Conservation (phyloP, 2,797 vertebrate species). For the Gallinago solitaria region DNA sequence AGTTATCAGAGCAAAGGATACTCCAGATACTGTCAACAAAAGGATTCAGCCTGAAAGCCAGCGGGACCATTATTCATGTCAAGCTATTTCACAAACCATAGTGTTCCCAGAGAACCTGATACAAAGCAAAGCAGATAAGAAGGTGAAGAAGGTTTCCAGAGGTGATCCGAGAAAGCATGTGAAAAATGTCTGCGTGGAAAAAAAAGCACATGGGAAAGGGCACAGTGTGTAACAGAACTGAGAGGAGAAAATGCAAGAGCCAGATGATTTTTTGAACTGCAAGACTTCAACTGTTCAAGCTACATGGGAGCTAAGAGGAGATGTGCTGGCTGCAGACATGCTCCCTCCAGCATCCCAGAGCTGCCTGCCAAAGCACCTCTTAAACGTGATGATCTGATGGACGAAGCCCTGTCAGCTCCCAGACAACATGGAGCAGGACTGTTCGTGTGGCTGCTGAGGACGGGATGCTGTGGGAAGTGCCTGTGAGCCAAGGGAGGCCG, state of each 20-base stretch:
- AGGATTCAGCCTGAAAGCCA: slow-evolving; percentile 12
- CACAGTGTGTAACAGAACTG: background rate
- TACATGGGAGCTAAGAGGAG: background rate
- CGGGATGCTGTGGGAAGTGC: background rate
- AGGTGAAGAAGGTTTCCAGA: slow-evolving; percentile 24
- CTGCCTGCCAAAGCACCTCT: background rate
- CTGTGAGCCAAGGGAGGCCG: background rate
- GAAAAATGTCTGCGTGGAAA: slow-evolving; percentile 27
- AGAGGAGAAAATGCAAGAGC: background rate
- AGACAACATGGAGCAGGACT: background rate
- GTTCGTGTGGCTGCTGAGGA: rapidly evolving
- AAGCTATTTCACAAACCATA: background rate
- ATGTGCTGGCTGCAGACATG: background rate
- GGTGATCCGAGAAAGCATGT: background rate
- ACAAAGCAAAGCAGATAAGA: slow-evolving; percentile 23
- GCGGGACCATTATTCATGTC: background rate
- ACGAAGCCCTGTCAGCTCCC: background rate
- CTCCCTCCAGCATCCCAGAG: background rate
- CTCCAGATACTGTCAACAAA: slow-evolving; percentile 4
- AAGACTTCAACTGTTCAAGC: background rate
- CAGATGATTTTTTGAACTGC: background rate
- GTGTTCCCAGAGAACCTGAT: slow-evolving; percentile 31
- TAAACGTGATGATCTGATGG: background rate
- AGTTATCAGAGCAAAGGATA: slow-evolving; percentile 5
- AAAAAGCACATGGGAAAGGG: slow-evolving; percentile 17